Conservation (phyloP, 1,140 invertebrate genomes). For the Leptinotarsa defecta region DNA sequence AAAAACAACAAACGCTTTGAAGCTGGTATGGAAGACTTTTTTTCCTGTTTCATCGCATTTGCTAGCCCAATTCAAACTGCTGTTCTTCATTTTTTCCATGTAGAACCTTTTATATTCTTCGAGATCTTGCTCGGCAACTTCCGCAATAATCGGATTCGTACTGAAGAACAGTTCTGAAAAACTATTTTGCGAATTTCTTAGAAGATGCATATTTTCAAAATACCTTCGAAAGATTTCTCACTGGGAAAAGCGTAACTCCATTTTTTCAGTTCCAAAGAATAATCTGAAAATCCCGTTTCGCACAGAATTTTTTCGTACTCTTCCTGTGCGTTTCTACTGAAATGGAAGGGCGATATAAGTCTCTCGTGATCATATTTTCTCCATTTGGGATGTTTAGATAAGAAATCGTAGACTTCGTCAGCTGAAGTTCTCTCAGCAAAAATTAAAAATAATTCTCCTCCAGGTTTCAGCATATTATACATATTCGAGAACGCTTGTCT, state of each 20-base stretch:
- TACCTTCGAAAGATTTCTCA: too few species aligned
- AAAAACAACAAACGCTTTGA: neutral
- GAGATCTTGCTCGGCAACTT: neutral
- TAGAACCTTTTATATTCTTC: neutral
- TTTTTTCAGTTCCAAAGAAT: neutral
- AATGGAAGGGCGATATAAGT: neutral
- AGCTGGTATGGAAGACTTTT: neutral
- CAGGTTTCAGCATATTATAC: slow-evolving; percentile 14
- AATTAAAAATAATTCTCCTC: neutral
- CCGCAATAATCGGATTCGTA: neutral
- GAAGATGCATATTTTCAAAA: too few species aligned
- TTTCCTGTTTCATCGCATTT: neutral
- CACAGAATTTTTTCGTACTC: neutral
- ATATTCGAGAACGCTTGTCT: neutral
- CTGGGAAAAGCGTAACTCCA: too few species aligned
- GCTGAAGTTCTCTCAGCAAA: neutral
- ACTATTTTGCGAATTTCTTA: neutral
- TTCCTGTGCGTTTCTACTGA: neutral
- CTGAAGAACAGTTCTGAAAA: neutral
- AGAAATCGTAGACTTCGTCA: slow-evolving; percentile 2
- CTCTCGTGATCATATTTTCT: neutral
- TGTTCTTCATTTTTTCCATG: neutral
- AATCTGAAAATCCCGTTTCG: neutral
- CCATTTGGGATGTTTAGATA: slow-evolving; percentile 4
- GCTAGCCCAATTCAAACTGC: neutral